These are phyloP conservation scores for Zaprionus gabonicus DNA, from an alignment of 1,140 invertebrate species.

Conservation along the genomic window DNA sequence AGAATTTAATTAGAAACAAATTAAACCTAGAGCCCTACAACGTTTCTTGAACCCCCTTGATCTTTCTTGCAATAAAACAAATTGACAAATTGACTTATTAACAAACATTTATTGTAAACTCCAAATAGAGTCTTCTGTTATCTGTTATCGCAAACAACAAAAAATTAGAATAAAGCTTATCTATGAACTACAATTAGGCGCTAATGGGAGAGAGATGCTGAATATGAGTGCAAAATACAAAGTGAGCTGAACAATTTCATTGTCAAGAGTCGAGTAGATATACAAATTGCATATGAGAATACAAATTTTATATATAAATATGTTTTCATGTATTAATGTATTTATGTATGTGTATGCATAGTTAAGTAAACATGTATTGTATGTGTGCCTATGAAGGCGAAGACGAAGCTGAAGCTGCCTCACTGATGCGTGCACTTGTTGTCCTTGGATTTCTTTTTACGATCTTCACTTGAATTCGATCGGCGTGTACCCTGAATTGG, in stretches of 20 bases:
- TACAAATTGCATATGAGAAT: conserved; percentile 31
- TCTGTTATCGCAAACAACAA: conserved; percentile 27
- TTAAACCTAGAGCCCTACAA: neutral
- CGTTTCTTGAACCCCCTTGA: neutral
- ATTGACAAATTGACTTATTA: conserved; percentile 17
- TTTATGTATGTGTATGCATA: conserved; percentile 2
- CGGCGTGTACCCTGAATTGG: conserved; percentile 91
- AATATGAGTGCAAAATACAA: conserved; percentile 30
- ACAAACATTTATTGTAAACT: conserved; percentile 53
- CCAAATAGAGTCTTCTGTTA: conserved; percentile 17
- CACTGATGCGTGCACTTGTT: conserved; percentile 84
- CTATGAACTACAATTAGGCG: conserved; percentile 48
- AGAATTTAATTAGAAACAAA: neutral
- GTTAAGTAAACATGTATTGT: conserved; percentile 19
- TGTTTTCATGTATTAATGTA: conserved; percentile 8
- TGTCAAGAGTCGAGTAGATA: conserved; percentile 49
- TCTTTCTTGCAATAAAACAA: neutral
- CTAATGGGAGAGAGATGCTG: conserved; percentile 40
- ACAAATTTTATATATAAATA: no score
- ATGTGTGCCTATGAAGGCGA: conserved; percentile 3
- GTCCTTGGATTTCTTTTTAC: conserved; percentile 85
- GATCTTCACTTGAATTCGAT: conserved; percentile 85
- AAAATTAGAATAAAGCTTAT: conserved; percentile 44
- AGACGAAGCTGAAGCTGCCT: conserved; percentile 11
- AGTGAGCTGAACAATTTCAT: conserved; percentile 69